These are phyloP conservation scores for Danionella cerebrum DNA, from an alignment of 2,113 vertebrate genomes.

Conservation along the genomic window DNA sequence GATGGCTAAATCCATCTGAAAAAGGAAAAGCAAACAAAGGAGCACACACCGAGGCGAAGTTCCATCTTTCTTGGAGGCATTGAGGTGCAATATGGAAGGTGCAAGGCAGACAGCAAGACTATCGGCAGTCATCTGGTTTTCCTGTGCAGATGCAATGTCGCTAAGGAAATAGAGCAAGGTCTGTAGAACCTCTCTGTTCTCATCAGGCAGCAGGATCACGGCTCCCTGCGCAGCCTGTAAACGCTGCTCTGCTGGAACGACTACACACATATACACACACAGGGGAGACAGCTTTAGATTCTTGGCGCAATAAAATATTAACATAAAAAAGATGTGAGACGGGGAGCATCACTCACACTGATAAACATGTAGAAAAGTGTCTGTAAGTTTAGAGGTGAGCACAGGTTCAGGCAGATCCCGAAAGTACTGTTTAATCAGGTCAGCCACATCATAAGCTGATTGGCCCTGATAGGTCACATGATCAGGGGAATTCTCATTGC, in stretches of 20 bases:
- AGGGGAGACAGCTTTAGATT: not conserved
- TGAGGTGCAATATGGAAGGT: conserved; percentile 82
- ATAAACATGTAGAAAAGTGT: conserved; percentile 80
- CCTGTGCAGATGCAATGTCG: conserved; percentile 71
- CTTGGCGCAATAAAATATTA: not conserved
- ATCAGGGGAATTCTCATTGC: conserved; percentile 74
- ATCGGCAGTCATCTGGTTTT: conserved; percentile 81
- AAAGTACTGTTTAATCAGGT: conserved; percentile 82
- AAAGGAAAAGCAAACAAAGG: too few species aligned
- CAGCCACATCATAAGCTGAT: conserved; percentile 78
- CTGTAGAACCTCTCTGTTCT: conserved; percentile 82
- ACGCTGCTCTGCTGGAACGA: conserved; percentile 72
- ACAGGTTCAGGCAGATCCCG: conserved; percentile 78
- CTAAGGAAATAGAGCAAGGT: conserved; percentile 82
- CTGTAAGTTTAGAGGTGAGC: conserved; percentile 78
- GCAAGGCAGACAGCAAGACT: conserved; percentile 81
- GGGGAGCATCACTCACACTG: conserved; percentile 63
- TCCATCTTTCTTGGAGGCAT: conserved; percentile 73
- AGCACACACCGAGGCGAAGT: conserved; percentile 66
- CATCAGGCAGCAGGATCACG: conserved; percentile 73
- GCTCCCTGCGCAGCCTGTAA: conserved; percentile 71
- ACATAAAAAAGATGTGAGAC: not conserved
- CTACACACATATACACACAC: conserved; percentile 57
- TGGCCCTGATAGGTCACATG: conserved; percentile 73
- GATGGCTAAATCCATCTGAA: too few species aligned